Base-by-base conservation (phyloP, 1,140 invertebrate species). In the Drosophila ogumai region DNA sequence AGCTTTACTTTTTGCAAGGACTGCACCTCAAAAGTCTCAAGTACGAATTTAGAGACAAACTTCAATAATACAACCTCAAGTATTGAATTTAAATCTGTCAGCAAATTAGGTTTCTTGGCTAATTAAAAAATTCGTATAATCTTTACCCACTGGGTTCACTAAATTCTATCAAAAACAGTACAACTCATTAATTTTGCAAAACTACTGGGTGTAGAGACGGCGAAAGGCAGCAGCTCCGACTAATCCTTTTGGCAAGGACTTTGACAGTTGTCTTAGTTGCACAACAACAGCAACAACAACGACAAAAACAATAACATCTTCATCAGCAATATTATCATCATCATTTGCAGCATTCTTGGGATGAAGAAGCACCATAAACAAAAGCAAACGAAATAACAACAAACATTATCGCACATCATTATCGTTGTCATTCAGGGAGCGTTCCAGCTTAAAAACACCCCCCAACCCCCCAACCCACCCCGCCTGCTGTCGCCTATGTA, bases 381-480 rank as follows among this genome's bases (percentile, higher is more conserved):
- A 84, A 82, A 78, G 84, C 75, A 87, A 87, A 80, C 63, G 56
- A 75, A 79, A 61, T 31, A 64, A 46, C 55, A 69, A 75, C 63
- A 82, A 82, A 90, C 85, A 88, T 88, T 90, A 90, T 88, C 85
- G 85, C 85, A 90, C 85, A 90, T 88, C 85, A 88, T 88, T 88
- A 90, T 88, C 85, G 82, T 88, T 88, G 86, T 90, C 85, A 90
- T 88, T 90, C 81, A 74, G 66, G 43, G 54, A 71, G 80, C 63
- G 77, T 80, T 71, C 64, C 67, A 76, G 81, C 81, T 84, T 81
- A 76, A 80, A 80, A 84, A 61, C 61, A 25, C 63, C 12, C 52
- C 38, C n/a, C 32, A 12, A 2, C 22, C 28, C 50, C 15, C 2
- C 8, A 31, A 32, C 36, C 36, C 19, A n/a, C 15, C 5, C 6